phyloP scores from a whole-genome alignment of 2,113 vertebrate species.

The Calypte anna region DNA sequence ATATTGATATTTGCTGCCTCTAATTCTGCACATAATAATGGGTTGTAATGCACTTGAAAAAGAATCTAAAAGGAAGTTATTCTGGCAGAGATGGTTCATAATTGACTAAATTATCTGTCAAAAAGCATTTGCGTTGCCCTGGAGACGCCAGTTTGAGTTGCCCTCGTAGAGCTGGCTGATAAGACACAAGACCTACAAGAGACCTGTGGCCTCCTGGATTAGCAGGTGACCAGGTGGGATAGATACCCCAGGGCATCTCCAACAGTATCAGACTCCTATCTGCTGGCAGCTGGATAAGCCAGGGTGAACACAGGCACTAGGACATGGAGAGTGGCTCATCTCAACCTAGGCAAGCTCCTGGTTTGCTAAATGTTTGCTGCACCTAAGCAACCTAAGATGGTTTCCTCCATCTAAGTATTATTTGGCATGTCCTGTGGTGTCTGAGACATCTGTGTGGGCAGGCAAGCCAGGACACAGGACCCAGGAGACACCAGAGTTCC shows the following conservation, averaged over 20 bases:
- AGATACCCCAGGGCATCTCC: neutral
- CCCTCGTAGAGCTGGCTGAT: neutral
- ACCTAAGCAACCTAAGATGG: no score
- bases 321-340: neutral
- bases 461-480: accelerated
- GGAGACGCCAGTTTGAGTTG: neutral
- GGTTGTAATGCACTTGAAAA: neutral
- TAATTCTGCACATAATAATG: neutral
- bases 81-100: neutral
- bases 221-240: neutral
- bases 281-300: neutral
- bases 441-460: neutral
- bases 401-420: neutral
- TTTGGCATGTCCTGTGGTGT: neutral
- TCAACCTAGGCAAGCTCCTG: neutral
- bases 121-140: neutral
- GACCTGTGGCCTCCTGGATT: neutral
- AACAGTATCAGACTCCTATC: neutral
- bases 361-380: no score
- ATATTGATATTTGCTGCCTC: neutral
- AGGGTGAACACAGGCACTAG: neutral
- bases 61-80: neutral
- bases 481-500: neutral
- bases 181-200: neutral
- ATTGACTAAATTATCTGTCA: neutral